Conservation (phyloP, 2,797 vertebrate genomes). For the Sebastes elongatus region DNA sequence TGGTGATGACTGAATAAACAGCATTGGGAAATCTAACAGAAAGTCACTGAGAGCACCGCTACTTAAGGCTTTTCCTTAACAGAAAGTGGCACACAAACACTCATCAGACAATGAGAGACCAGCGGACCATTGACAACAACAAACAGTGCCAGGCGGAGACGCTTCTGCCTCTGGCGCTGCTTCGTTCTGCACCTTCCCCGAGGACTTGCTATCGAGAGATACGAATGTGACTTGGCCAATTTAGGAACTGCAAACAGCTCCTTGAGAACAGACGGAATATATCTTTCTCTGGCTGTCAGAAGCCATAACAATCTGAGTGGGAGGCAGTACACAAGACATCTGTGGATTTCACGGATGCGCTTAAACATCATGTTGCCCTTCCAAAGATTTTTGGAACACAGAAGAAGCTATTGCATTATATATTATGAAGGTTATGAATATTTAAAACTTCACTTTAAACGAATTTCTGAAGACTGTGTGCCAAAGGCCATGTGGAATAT, state of each 20-base stretch:
- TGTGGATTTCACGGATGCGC: constrained; percentile 43
- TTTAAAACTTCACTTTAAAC: constrained; percentile 43
- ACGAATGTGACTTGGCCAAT: constrained; percentile 49
- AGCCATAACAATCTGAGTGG: constrained; percentile 48
- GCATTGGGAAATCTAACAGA: constrained; percentile 40
- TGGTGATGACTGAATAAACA: constrained; percentile 60
- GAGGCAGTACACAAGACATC: constrained; percentile 44
- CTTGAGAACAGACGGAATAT: constrained; percentile 48
- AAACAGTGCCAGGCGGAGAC: constrained; percentile 58
- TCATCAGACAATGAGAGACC: constrained; percentile 36
- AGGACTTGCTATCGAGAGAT: constrained; percentile 55
- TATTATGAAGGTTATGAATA: constrained; percentile 28
- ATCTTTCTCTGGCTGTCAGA: constrained; percentile 57
- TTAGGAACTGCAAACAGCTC: constrained; percentile 50
- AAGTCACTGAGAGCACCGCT: constrained; percentile 20
- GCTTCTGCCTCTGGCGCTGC: constrained; percentile 31
- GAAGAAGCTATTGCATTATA: constrained; percentile 41
- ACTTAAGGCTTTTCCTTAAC: constrained; percentile 31
- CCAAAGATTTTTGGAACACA: constrained; percentile 27
- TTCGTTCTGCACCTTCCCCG: constrained; percentile 42
- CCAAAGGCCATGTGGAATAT: constrained; percentile 20
- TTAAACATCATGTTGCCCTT: constrained; percentile 34
- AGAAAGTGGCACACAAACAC: constrained; percentile 36
- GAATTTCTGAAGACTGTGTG: constrained; percentile 8
- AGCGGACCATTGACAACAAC: constrained; percentile 44